Percentiles rank a stretch among this genome's conserved stretches.
These are phyloP conservation scores for Dione vanillae DNA, from an alignment of 2,888 invertebrate species.

Conservation along the genomic window DNA sequence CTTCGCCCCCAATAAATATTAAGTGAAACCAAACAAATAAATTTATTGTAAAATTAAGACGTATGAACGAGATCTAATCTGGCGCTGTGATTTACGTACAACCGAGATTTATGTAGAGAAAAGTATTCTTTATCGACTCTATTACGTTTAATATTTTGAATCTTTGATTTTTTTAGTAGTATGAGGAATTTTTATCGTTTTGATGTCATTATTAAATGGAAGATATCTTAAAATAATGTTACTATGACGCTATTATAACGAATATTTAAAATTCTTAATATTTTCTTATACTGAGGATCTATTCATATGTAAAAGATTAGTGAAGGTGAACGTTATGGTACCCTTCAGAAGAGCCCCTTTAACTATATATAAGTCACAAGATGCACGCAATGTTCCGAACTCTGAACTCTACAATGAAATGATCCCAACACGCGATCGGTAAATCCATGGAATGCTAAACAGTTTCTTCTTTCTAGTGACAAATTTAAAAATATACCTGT, in stretches of 20 bases:
- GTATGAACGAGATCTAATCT: slow-evolving; percentile 80
- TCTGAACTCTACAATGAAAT: no score
- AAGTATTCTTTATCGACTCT: slow-evolving; percentile 53
- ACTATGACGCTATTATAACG: background rate
- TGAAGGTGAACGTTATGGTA: no score
- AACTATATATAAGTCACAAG: no score
- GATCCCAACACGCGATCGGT: no score
- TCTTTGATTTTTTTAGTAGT: background rate
- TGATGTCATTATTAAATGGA: background rate
- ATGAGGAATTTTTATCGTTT: slow-evolving; percentile 6
- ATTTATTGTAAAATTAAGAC: slow-evolving; percentile 81
- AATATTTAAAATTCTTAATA: no score
- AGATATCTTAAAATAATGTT: background rate
- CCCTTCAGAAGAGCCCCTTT: no score
- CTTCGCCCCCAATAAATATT: slow-evolving; percentile 70
- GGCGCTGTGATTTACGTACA: slow-evolving; percentile 69
- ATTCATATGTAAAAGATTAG: no score
- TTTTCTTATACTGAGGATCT: no score
- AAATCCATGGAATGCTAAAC: no score
- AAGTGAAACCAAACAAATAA: slow-evolving; percentile 63
- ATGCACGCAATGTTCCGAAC: no score
- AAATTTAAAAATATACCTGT: no score
- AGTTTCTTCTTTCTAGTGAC: no score
- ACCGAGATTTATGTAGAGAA: slow-evolving; percentile 75
- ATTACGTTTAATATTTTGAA: slow-evolving; percentile 42